Evolutionary conservation across 2,797 vertebrate genomes (phyloP).

Genomic region (Liparis tanakae): DNA sequence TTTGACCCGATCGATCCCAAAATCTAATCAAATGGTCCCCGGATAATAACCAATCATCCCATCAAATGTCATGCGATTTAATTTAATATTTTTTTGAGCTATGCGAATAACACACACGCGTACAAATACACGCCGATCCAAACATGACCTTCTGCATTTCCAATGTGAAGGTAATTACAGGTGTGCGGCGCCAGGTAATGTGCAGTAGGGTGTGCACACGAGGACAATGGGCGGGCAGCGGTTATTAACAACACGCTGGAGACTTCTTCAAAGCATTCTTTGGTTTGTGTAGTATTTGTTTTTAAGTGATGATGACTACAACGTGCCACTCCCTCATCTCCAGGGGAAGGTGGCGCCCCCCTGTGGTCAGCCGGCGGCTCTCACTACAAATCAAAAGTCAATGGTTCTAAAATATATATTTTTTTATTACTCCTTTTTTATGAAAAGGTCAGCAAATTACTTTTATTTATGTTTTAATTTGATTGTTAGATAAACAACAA

Average conservation of each 20-base stretch:
- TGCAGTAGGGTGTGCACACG: neutral
- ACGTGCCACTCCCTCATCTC: neutral
- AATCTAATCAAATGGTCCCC: no score
- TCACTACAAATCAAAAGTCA: neutral
- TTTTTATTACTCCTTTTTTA: conserved; percentile 12
- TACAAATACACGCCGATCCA: no score
- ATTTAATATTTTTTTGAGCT: no score
- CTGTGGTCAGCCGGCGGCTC: conserved; percentile 27
- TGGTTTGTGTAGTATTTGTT: neutral
- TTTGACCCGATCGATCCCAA: no score
- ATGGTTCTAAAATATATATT: conserved; percentile 19
- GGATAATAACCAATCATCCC: no score
- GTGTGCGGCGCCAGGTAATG: neutral
- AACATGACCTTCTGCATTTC: no score
- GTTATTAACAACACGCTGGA: neutral
- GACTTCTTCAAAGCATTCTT: neutral
- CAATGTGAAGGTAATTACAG: neutral
- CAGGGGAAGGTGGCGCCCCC: conserved; percentile 45
- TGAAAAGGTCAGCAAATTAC: no score
- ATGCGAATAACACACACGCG: no score
- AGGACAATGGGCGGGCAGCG: neutral
- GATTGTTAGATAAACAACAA: no score
- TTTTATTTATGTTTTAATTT: no score
- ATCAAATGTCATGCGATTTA: no score
- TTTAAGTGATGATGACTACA: neutral